Base-by-base conservation (phyloP, 2,888 invertebrate genomes). In the Aromia moschata region DNA sequence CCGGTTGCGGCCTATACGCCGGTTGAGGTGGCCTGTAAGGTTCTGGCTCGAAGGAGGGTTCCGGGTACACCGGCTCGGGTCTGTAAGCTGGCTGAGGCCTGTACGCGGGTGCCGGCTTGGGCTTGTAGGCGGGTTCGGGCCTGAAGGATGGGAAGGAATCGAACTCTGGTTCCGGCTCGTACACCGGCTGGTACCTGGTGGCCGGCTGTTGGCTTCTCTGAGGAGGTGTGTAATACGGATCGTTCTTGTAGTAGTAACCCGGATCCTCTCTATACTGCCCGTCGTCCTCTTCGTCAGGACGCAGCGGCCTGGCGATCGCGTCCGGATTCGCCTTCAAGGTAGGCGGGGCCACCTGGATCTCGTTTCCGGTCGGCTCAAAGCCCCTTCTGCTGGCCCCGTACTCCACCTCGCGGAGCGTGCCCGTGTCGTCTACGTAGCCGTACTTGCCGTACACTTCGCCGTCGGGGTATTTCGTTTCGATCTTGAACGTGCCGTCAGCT, bases 361-460 rank as follows among this genome's bases (percentile, higher is more conserved):
- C 85, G 38, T 82, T 81, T 10, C 92, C 93, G 75, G 88, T 86
- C 0, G 93, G 93, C 74, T 92, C 91, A 76, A 94, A 94, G 37
- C 94, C 93, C 53, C 91, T 83, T 71, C 87, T 84, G 56, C 89
- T 90, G 0, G 94, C 94, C 1, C 94, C 94, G 75, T 95, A 95
- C 64, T 94, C 92, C 15, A 94, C 87, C 80, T 93, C 92, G 54
- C 93, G 84, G 15, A 86, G 72, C 70, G 86, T 87, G 0, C 94
- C 94, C 16, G 81, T 82, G 72, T 90, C 92, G 69, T 94, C 94
- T 0, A 93, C 85, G 77, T 93, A 94, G n/a, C 94, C 94, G 73
- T 94, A 94, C 77, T 94, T 94, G 58, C 94, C 94, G 47, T 88
- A 90, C 0, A 94, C 92, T 73, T 93, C 93, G 0, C 94, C 94